Conservation (phyloP, 2,888 invertebrate genomes). For the Drosophila birchii region DNA sequence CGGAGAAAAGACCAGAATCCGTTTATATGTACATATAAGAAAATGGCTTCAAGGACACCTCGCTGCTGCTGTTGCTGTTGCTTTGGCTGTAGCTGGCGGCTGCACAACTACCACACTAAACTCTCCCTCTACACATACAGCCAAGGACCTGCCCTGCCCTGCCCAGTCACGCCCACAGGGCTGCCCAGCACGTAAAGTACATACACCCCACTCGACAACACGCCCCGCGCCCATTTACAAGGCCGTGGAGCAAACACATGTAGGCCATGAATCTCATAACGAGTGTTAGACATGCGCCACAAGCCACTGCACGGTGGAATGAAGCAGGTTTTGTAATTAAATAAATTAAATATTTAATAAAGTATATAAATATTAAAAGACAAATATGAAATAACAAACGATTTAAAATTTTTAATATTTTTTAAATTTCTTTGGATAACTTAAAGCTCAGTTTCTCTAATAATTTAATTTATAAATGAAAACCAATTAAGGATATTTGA, state of each 20-base stretch:
- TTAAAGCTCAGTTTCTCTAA: no score
- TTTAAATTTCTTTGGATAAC: no score
- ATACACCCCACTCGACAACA: conserved; percentile 55
- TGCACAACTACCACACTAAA: conserved; percentile 41
- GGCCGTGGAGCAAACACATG: conserved; percentile 78
- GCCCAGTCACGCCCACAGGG: conserved; percentile 48
- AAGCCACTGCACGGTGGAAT: conserved; percentile 23
- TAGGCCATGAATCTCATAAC: conserved; percentile 79
- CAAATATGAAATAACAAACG: background rate
- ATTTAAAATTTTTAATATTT: background rate
- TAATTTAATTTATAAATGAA: background rate
- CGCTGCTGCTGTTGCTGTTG: conserved; percentile 26
- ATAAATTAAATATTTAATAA: background rate
- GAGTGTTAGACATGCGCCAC: conserved; percentile 77
- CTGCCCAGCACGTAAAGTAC: conserved; percentile 67
- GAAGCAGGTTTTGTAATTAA: background rate
- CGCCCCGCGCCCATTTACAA: conserved; percentile 75
- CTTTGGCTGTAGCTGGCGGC: conserved; percentile 38
- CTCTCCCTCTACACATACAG: conserved; percentile 21
- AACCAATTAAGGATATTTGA: background rate
- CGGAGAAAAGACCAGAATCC: conserved; percentile 49
- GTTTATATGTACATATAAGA: conserved; percentile 72
- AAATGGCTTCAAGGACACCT: conserved; percentile 75
- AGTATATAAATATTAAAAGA: background rate
- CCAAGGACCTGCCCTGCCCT: conserved; percentile 11